Evolutionary conservation across 2,797 vertebrate genomes (phyloP).

Genomic region (Manis pentadactyla): DNA sequence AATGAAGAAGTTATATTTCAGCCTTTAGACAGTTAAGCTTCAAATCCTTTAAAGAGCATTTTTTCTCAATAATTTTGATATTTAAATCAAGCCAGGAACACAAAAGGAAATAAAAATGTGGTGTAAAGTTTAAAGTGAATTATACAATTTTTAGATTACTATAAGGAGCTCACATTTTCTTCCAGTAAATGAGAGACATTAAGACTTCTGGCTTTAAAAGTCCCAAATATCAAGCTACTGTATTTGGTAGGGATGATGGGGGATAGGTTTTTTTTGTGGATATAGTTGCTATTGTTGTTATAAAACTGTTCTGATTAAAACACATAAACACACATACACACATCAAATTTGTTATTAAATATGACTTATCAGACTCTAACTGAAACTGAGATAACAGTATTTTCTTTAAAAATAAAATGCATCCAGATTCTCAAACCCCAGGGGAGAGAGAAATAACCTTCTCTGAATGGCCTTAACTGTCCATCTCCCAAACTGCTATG

Average conservation of each 20-base stretch:
- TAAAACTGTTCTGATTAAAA: slow-evolving; percentile 43
- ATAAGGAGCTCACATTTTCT: slow-evolving; percentile 12
- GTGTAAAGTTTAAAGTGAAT: slow-evolving; percentile 15
- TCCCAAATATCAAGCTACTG: slow-evolving; percentile 7
- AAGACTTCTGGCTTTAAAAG: not conserved
- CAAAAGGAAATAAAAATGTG: slow-evolving; percentile 54
- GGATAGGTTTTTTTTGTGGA: not conserved
- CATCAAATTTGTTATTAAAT: slow-evolving; percentile 30
- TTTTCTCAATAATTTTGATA: slow-evolving; percentile 55
- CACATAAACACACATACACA: not conserved
- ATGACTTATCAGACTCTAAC: slow-evolving; percentile 22
- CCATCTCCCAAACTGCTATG: not conserved
- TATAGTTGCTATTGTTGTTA: slow-evolving; percentile 1
- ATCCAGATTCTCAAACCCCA: not conserved
- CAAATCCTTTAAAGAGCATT: slow-evolving; percentile 29
- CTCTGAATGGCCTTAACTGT: not conserved
- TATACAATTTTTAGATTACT: slow-evolving; percentile 32
- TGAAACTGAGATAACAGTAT: not conserved
- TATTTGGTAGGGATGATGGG: not conserved
- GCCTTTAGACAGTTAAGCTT: slow-evolving; percentile 1
- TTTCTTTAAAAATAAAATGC: slow-evolving; percentile 54
- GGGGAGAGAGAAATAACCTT: not conserved
- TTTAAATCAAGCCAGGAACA: slow-evolving; percentile 59
- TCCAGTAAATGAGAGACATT: slow-evolving; percentile 28
- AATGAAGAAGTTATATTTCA: slow-evolving; percentile 60